Evolutionary conservation across 1,140 invertebrate genomes (phyloP).

Genomic region (Cephus cinctus): DNA sequence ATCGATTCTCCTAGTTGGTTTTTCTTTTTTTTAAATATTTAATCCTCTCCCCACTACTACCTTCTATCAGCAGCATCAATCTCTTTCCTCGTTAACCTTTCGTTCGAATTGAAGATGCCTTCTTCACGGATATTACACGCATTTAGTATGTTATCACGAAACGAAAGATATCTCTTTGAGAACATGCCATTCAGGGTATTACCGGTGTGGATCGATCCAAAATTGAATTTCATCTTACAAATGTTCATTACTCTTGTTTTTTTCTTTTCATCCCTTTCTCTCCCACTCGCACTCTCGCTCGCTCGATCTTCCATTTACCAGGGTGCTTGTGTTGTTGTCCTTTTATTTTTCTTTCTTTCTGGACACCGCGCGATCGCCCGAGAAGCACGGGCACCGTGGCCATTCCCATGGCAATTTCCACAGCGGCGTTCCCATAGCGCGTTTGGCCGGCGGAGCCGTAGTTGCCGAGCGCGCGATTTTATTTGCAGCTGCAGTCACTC

Average conservation of each 20-base stretch:
- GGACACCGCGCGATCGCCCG: conserved; percentile 13
- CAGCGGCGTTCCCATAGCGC: too few species aligned
- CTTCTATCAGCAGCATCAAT: too few species aligned
- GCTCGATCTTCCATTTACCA: conserved; percentile 7
- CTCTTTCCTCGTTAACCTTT: too few species aligned
- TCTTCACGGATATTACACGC: too few species aligned
- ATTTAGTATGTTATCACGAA: too few species aligned
- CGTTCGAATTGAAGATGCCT: too few species aligned
- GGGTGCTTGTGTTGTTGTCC: conserved; percentile 5
- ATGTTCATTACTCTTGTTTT: conserved; percentile 9
- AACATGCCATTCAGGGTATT: conserved; percentile 59
- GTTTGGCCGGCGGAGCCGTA: conserved; percentile 24
- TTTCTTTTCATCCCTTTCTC: conserved; percentile 10
- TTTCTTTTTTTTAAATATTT: conserved; percentile 6
- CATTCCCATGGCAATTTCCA: too few species aligned
- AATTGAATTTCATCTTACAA: conserved; percentile 53
- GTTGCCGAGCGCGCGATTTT: conserved; percentile 18
- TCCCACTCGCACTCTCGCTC: conserved; percentile 8
- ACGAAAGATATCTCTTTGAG: conserved; percentile 43
- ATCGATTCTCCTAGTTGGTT: conserved; percentile 3
- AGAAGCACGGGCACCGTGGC: conserved; percentile 18
- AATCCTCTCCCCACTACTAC: too few species aligned
- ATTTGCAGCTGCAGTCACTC: conserved; percentile 37
- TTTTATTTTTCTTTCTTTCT: conserved; percentile 12
- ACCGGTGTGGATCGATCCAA: conserved; percentile 55